Percentiles rank a stretch among this genome's conserved stretches.
These are phyloP conservation scores for Grus americana DNA, from an alignment of 2,113 vertebrate species.

Conservation along the genomic window DNA sequence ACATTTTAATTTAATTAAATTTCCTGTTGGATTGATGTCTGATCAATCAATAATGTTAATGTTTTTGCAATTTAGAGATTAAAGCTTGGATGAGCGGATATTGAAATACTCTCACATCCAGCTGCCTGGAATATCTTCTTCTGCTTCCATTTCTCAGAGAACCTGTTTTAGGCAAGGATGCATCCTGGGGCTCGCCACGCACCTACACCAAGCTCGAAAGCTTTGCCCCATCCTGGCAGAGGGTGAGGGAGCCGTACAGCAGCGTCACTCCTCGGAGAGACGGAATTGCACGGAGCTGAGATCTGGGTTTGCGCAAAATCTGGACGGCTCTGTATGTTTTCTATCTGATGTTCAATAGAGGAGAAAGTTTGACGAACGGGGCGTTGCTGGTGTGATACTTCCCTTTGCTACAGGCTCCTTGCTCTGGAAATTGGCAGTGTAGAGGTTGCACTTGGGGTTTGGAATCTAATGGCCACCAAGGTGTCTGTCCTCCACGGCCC, in stretches of 20 bases:
- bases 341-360: not conserved
- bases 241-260: not conserved
- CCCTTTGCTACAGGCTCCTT: not conserved
- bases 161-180: not conserved
- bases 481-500: rapidly evolving
- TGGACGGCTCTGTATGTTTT: not conserved
- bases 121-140: constrained; percentile 30
- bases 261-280: not conserved
- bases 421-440: not conserved
- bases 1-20: constrained; percentile 89
- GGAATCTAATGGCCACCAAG: not conserved
- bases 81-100: constrained; percentile 71
- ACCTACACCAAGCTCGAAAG: not conserved
- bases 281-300: not conserved
- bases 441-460: not conserved
- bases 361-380: not conserved
- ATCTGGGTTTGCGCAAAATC: not conserved
- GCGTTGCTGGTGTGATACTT: not conserved
- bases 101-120: constrained; percentile 27
- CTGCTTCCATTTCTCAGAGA: not conserved
- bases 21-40: constrained; percentile 83
- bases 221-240: not conserved
- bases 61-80: constrained; percentile 87
- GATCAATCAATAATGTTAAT: constrained; percentile 88
- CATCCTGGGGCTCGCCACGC: not conserved